Evolutionary conservation across 1,140 invertebrate species (phyloP).

Genomic region (Procambarus clarkii): DNA sequence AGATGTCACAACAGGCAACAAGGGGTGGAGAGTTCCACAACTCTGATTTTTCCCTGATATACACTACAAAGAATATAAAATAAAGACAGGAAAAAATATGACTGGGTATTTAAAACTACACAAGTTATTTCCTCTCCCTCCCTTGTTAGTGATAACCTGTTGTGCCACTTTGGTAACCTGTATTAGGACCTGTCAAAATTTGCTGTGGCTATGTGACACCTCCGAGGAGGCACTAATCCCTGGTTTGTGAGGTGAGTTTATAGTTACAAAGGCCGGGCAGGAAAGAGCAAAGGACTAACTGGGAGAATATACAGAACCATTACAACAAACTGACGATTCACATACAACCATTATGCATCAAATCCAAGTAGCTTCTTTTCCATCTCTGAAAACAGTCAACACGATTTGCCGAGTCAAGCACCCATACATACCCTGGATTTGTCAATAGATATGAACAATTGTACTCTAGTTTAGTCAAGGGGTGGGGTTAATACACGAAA

Average conservation of each 20-base stretch:
- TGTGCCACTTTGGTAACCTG: constrained; percentile 66
- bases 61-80: constrained; percentile 26
- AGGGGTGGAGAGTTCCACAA: constrained; percentile 34
- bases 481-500: constrained; percentile 59
- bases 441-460: constrained; percentile 62
- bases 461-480: constrained; percentile 57
- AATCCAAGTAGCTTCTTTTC: constrained; percentile 66
- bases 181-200: constrained; percentile 69
- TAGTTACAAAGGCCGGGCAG: constrained; percentile 55
- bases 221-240: constrained; percentile 63
- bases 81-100: constrained; percentile 41
- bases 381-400: constrained; percentile 54
- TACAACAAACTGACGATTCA: constrained; percentile 15
- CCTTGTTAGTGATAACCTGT: constrained; percentile 64
- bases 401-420: constrained; percentile 67
- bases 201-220: constrained; percentile 65
- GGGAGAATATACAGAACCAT: constrained; percentile 11
- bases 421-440: constrained; percentile 67
- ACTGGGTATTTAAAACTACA: constrained; percentile 35
- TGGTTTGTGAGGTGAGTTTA: constrained; percentile 68
- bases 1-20: constrained; percentile 62
- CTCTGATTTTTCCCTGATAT: constrained; percentile 32
- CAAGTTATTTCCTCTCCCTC: constrained; percentile 28
- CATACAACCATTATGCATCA: constrained; percentile 44
- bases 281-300: constrained; percentile 24